Percentiles rank a stretch among this genome's conserved stretches.
Conservation (phyloP, 2,888 invertebrate species). For the Acronicta aceris region DNA sequence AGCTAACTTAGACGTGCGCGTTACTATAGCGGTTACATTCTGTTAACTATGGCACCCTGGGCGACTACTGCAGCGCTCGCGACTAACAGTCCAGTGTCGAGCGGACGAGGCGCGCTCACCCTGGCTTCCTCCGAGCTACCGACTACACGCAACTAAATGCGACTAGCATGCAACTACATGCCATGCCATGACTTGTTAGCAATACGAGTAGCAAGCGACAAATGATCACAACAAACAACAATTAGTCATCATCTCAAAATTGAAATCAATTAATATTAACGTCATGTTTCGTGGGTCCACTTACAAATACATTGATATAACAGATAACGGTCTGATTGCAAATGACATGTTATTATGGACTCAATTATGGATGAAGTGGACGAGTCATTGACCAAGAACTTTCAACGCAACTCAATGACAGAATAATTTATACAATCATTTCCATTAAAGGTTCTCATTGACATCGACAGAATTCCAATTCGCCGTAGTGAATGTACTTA, state of each 20-base stretch:
- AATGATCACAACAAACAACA: constrained; percentile 9
- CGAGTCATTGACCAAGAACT: constrained; percentile 39
- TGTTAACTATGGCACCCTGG: not conserved
- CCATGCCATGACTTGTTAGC: constrained; percentile 23
- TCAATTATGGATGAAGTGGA: constrained; percentile 2
- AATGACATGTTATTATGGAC: not conserved
- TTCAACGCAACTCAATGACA: constrained; percentile 34
- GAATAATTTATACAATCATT: constrained; percentile 35
- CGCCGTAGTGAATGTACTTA: constrained; percentile 9
- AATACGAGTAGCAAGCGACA: constrained; percentile 7
- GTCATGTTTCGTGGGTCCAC: not conserved
- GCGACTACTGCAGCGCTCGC: constrained; percentile 10
- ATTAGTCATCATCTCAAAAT: not conserved
- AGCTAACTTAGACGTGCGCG: not conserved
- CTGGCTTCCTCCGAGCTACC: constrained; percentile 66
- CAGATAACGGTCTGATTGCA: not conserved
- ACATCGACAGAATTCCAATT: constrained; percentile 29
- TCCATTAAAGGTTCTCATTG: constrained; percentile 25
- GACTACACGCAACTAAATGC: constrained; percentile 6
- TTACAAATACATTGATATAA: not conserved
- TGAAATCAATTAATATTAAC: too few species aligned
- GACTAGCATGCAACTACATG: constrained; percentile 15
- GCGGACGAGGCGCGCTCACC: constrained; percentile 26
- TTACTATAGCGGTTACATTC: not conserved
- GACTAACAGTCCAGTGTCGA: constrained; percentile 3